Percentiles rank a stretch among this genome's conserved stretches.
Conservation (phyloP, 2,113 vertebrate species). For the Lophius piscatorius region DNA sequence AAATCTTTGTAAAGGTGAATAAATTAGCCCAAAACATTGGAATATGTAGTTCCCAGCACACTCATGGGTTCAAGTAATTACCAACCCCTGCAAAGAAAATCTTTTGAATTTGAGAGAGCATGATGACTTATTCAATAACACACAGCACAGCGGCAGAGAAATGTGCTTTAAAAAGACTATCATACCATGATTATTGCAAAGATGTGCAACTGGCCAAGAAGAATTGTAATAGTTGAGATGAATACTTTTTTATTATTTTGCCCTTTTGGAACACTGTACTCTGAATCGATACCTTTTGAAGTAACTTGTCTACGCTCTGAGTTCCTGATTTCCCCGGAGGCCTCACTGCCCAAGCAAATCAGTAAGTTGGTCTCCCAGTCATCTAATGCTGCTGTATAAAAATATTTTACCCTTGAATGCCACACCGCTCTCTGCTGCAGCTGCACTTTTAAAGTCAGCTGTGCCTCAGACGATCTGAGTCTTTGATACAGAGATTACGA, state of each 20-base stretch:
- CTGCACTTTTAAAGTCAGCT: slow-evolving; percentile 42
- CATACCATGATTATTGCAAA: not conserved
- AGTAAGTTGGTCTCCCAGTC: not conserved
- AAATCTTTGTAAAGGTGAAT: too few species aligned
- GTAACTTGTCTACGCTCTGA: slow-evolving; percentile 4
- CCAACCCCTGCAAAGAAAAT: too few species aligned
- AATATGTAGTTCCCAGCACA: too few species aligned
- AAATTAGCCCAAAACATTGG: too few species aligned
- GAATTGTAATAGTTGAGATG: not conserved
- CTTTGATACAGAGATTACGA: slow-evolving; percentile 13
- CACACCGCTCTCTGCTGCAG: slow-evolving; percentile 17
- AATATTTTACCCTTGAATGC: slow-evolving; percentile 19
- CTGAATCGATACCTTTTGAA: not conserved
- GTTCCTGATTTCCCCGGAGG: slow-evolving; percentile 18
- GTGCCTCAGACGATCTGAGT: not conserved
- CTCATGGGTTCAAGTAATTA: too few species aligned
- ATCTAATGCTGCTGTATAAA: slow-evolving; percentile 18
- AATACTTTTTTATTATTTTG: not conserved
- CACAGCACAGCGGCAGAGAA: too few species aligned
- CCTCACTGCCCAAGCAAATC: slow-evolving; percentile 5
- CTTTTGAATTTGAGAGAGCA: too few species aligned
- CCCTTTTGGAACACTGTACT: not conserved
- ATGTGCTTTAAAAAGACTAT: too few species aligned
- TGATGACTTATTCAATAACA: too few species aligned
- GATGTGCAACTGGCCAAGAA: slow-evolving; percentile 12